These are phyloP conservation scores for Rhagoletis pomonella DNA, from an alignment of 1,140 invertebrate species.

Conservation along the genomic window DNA sequence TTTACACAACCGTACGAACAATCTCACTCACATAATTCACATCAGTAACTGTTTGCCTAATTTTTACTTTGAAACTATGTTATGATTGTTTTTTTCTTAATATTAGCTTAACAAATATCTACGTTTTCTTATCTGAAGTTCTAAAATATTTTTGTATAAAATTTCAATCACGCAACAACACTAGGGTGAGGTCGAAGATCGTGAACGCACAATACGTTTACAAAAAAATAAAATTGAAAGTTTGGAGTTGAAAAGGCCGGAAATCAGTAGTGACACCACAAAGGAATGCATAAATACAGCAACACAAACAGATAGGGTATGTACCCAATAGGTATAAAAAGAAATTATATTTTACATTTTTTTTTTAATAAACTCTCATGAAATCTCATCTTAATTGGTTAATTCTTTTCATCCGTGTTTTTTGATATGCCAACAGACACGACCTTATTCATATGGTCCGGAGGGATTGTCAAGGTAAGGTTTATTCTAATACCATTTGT, in stretches of 20 bases:
- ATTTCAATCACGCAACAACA: constrained; percentile 33
- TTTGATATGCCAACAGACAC: constrained; percentile 75
- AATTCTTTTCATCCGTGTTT: constrained; percentile 31
- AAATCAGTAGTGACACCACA: constrained; percentile 54
- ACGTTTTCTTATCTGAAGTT: neutral
- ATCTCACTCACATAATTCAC: neutral
- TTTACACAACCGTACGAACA: too few relatives aligned
- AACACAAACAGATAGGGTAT: constrained; percentile 84
- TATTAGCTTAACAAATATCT: constrained; percentile 7
- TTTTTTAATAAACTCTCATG: neutral
- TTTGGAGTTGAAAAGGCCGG: constrained; percentile 73
- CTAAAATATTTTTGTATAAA: constrained; percentile 44
- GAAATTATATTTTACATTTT: neutral
- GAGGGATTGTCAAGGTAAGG: constrained; percentile 72
- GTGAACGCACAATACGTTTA: constrained; percentile 80
- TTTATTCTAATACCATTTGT: neutral
- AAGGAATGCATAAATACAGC: constrained; percentile 78
- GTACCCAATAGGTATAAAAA: constrained; percentile 9
- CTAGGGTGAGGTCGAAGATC: constrained; percentile 81
- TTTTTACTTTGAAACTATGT: neutral
- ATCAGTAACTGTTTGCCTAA: neutral
- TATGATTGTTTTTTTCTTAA: constrained; percentile 31
- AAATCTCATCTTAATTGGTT: neutral
- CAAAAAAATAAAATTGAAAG: constrained; percentile 80
- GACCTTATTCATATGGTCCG: constrained; percentile 77